Base-by-base conservation (phyloP, 2,888 invertebrate species). In the Drosophila putrida region DNA sequence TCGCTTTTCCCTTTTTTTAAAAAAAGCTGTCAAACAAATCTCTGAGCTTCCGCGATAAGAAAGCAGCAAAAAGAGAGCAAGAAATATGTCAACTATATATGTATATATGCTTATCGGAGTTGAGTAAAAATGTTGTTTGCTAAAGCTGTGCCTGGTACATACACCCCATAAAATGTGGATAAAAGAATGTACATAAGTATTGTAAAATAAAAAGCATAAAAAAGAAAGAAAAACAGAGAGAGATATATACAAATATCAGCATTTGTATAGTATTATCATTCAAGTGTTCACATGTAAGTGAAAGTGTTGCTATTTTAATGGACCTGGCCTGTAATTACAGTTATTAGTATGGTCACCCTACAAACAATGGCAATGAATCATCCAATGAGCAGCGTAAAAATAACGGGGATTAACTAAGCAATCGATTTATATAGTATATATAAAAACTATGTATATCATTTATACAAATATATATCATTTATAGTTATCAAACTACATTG, bases 121-220 rank as follows among this genome's bases (percentile, higher is more conserved):
- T 41, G 2, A 28, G 28, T 44, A 11, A 31, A n/a, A 41, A 15
- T 49, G 33, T 27, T 61, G 31, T 50, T 58, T 25, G 33, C 35
- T 49, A 35, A 46, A 44, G 64, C 55, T 47, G 50, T 75, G 75
- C 55, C 75, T 78, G 75, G 78, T 36, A 73, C 74, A 55, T 38
- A 73, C 78, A 78, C 69, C 68, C 74, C 67, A 74, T 61, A 78
- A 77, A 77, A 27, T 39, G 36, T 20, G 44, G 44, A 41, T 11
- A 9, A 35, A 41, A 55, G 8, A 61, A n/a, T 20, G 20, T 20
- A 20, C 20, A 20, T 20, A n/a, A 5, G 50, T n/a, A 39, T 41
- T n/a, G 28, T 20, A 5, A 36, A 41, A 58, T 10, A 20, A 70
- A 11, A 13, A 9, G 6, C 27, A 54, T 33, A 27, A 6, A 13